Base-by-base conservation (phyloP, 2,113 vertebrate genomes). In the Acanthisitta chloris region DNA sequence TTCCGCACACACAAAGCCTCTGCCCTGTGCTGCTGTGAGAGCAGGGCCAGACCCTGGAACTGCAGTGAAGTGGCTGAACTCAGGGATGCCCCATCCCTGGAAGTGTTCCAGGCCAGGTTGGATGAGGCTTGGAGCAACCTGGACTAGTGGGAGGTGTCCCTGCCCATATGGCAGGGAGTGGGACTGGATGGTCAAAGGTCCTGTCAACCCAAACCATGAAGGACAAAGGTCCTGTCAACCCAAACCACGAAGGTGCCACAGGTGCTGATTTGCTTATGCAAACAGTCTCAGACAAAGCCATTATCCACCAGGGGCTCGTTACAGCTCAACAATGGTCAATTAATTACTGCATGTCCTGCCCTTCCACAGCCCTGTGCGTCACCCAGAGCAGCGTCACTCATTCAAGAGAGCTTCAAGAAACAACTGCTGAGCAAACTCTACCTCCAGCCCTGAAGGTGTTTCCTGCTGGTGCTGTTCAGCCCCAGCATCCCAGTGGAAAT, bases 201-300 rank as follows among this genome's bases (percentile, higher is more conserved):
- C n/a, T n/a, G n/a, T n/a, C n/a, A 79, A 5, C 14, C 6, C 29
- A 9, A 26, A 34, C 36, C 61, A 4, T 0, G 0, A 29, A 12
- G 36, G 52, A n/a, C n/a, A n/a, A n/a, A n/a, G n/a, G n/a, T n/a
- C n/a, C n/a, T n/a, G n/a, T n/a, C n/a, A 79, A 5, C 14, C 6
- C 29, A 9, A 26, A 34, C 36, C 61, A 4, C 0, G 0, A 29
- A 12, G 36, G 52, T 40, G 46, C 34, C 78, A 48, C 6, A 0
- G 2, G 18, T 48, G 45, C 59, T 0, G 19, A 54, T 46, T 59
- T 65, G 3, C 33, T 2, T 2, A 4, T 25, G 42, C 49, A 42
- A 57, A 70, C 15, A 33, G 36, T n/a, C n/a, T n/a, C n/a, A n/a
- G n/a, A n/a, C n/a, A 28, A 80, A 81, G 67, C 31, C 26, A 2